Percentiles rank a stretch among this genome's conserved stretches.
Conservation (phyloP, 2,113 vertebrate species). For the Chitala chitala region DNA sequence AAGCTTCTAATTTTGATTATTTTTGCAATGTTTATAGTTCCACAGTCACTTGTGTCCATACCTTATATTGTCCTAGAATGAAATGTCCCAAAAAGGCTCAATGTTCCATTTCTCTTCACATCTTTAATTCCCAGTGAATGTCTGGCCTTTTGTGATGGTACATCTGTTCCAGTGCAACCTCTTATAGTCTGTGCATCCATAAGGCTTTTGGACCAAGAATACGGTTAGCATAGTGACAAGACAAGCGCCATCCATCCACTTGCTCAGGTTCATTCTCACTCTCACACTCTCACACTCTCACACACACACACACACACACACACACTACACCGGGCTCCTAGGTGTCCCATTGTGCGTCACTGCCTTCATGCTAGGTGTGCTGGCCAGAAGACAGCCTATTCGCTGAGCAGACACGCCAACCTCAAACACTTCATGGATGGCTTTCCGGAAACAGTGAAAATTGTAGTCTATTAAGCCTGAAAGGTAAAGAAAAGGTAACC, state of each 20-base stretch:
- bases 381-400: conserved; percentile 67
- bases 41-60: no score
- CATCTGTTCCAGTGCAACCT: conserved; percentile 25
- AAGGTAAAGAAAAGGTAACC: conserved; percentile 29
- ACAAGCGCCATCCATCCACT: conserved; percentile 31
- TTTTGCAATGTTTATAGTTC: no score
- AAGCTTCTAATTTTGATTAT: no score
- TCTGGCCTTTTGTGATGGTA: conserved; percentile 26
- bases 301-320: conserved; percentile 6
- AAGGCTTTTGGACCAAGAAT: conserved; percentile 48
- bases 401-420: conserved; percentile 84
- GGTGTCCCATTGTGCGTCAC: conserved; percentile 91
- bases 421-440: conserved; percentile 98
- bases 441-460: conserved; percentile 99
- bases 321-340: conserved; percentile 77
- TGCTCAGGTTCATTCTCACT: conserved; percentile 25
- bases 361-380: conserved; percentile 80
- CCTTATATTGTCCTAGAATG: no score
- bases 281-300: conserved; percentile 31
- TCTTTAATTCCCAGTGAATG: conserved; percentile 30
- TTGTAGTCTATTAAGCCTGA: conserved; percentile 99
- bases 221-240: conserved; percentile 47
- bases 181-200: conserved; percentile 28
- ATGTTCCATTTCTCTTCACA: background rate
- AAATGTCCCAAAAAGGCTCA: no score